Base-by-base conservation (phyloP, 1,140 invertebrate genomes). In the Drosophila bifasciata region DNA sequence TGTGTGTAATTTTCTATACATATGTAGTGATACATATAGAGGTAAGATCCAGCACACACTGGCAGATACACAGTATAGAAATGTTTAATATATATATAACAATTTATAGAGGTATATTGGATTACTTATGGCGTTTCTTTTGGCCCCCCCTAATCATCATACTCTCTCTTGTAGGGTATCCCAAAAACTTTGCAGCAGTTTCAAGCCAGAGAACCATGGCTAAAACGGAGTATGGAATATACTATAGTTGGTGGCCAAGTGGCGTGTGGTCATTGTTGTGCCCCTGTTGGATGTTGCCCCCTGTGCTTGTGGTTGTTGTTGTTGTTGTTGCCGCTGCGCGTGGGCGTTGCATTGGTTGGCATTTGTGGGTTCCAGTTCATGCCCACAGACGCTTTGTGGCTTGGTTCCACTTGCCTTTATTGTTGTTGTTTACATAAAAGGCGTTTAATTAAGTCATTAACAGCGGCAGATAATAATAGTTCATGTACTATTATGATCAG, bases 381-480 rank as follows among this genome's bases (percentile, higher is more conserved):
- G 79, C 71, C 71, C 70, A 71, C 70, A 71, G 48, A 62, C 68
- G 58, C 52, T 61, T 61, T 52, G 50, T 56, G 50, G 17, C 16
- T 36, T 11, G 32, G 3, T 13, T 11, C 11, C 62, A 71, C 41
- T 48, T 58, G 67, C 46, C 45, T 36, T 36, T 36, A 46, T 55
- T 73, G 60, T 77, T 36, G 51, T 55, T 73, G 60, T 77, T 81
- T 74, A 79, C 75, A 75, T 71, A 70, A 74, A 64, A 69, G 78
- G 48, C 69, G 58, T 68, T 88, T 81, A 86, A 86, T 88, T 86
- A 88, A 86, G 81, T 69, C 76, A 86, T 86, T 85, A 85, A 85
- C 81, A 69, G 45, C 50, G 45, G 48, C 57, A 60, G 68, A 68
- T 64, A 70, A 60, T 71, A 70, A 60, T 71, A 58, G 44, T 23